Percentiles rank a stretch among this genome's conserved stretches.
Conservation (phyloP, 2,797 vertebrate genomes). For the Sebastes minor region DNA sequence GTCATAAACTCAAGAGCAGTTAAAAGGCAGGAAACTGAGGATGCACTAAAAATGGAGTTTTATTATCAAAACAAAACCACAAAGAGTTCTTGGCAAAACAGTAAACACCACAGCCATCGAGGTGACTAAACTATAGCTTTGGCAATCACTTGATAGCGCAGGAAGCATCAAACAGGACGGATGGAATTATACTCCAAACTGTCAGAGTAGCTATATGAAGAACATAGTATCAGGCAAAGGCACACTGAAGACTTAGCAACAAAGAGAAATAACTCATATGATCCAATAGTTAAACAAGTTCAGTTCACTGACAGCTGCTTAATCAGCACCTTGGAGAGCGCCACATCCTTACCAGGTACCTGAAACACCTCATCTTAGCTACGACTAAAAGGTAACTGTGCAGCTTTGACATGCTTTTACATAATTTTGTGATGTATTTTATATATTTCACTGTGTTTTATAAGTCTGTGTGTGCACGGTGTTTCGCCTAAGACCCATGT, state of each 20-base stretch:
- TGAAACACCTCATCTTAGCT: not conserved
- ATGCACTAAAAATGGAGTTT: slow-evolving; percentile 1
- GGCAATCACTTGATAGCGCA: not conserved
- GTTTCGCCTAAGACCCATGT: not conserved
- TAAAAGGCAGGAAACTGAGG: not conserved
- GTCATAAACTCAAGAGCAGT: not conserved
- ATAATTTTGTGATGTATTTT: not conserved
- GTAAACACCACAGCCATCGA: slow-evolving; percentile 5
- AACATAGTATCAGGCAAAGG: slow-evolving; percentile 1
- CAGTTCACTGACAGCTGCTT: not conserved
- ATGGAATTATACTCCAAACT: not conserved
- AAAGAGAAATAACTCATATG: not conserved
- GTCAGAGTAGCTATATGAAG: not conserved
- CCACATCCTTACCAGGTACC: not conserved
- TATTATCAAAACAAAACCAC: slow-evolving; percentile 29
- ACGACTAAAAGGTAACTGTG: not conserved
- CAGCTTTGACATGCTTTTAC: not conserved
- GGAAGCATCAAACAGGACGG: not conserved
- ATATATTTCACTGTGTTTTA: not conserved
- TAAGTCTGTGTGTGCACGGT: not conserved
- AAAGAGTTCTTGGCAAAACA: slow-evolving; percentile 12
- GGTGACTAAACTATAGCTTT: slow-evolving; percentile 21
- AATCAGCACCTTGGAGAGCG: slow-evolving; percentile 33
- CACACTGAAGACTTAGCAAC: not conserved
- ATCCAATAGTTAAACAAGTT: not conserved